Evolutionary conservation across 1,140 invertebrate species (phyloP), one percentile per base, ranked within the genome.

Genomic region (Zaprionus lachaisei): DNA sequence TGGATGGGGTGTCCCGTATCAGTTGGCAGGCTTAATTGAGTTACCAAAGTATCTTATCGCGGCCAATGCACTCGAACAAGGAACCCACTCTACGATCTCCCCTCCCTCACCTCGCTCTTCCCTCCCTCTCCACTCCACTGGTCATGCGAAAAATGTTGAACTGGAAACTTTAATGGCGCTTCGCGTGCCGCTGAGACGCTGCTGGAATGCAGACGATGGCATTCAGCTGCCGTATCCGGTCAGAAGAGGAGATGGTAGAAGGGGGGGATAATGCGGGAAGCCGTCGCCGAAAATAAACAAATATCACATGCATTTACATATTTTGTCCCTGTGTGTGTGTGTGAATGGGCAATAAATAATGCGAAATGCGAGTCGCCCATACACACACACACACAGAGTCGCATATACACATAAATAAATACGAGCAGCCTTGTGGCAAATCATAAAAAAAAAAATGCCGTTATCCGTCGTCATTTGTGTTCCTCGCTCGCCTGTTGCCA

Each of bases 31-130:
- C 76, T 83, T 86, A 86, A 87, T 86, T 86, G 77, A 86, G 83
- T 86, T 87, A 74, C 77, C 54, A 83, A 83, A 87, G 83, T 87
- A 74, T 76, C 83, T 83, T 87, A 86, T 86, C 70, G 83, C 55
- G 49, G 69, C 70, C 73, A 83, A 86, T 86, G 83, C 80, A 87
- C 83, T 86, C 79, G 57, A 66, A 26, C 49, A 49, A 61, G 64
- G n/a, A n/a, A n/a, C n/a, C 61, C 61, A 38, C 15, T 54, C 34
- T 47, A 49, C 9, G 22, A 34, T 34, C 22, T 11, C 20, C 14
- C 4, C 15, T 17, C 41, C 1, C 3, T 14, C 17, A 15, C 6
- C 14, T 14, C 12, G 3, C 20, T 9, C 22, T n/a, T 22, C 3
- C n/a, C 6, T 17, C 7, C n/a, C 38, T 11, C 24, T 5, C 26